Evolutionary conservation across 2,113 vertebrate species (phyloP).

Genomic region (Psophia crepitans): DNA sequence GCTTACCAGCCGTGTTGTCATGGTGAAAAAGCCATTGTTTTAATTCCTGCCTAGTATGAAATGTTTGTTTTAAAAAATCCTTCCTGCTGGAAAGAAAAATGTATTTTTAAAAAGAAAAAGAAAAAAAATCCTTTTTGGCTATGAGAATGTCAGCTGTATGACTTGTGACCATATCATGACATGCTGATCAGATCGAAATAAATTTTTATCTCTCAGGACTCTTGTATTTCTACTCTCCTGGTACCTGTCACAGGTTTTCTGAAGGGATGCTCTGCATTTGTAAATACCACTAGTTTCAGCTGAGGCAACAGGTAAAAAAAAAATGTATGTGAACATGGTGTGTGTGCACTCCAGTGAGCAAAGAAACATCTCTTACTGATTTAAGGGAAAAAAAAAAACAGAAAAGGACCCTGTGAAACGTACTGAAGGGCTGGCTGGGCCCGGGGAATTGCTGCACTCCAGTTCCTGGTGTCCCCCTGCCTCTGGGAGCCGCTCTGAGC

Average conservation of each 20-base stretch:
- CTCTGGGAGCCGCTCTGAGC: neutral
- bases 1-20: slow-evolving; percentile 57
- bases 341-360: neutral
- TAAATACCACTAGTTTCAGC: slow-evolving; percentile 22
- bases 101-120: slow-evolving; percentile 71
- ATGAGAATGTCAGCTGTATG: slow-evolving; percentile 72
- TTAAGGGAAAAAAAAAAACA: neutral
- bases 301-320: slow-evolving; percentile 1
- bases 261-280: slow-evolving; percentile 27
- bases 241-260: neutral
- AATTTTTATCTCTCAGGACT: slow-evolving; percentile 76
- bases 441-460: neutral
- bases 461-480: neutral
- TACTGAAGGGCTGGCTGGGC: neutral
- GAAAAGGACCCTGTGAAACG: neutral
- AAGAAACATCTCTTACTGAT: neutral
- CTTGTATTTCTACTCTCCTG: slow-evolving; percentile 26
- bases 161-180: slow-evolving; percentile 71
- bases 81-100: slow-evolving; percentile 66
- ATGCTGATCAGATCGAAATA: slow-evolving; percentile 72
- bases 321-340: neutral
- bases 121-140: slow-evolving; percentile 65
- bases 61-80: slow-evolving; percentile 58
- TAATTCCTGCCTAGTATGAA: slow-evolving; percentile 63
- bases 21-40: slow-evolving; percentile 67